A percentile compares a stretch with the other conserved stretches of the same genome.
Conservation (phyloP, 1,140 invertebrate species). For the Portunus trituberculatus region DNA sequence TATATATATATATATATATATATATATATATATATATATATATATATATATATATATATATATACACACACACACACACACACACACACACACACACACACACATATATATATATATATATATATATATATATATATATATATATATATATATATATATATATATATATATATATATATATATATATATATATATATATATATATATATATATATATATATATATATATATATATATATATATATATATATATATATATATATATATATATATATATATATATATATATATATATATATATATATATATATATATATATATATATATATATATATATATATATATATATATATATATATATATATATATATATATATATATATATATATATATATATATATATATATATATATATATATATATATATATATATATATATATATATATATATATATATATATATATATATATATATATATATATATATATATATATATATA, state of each 20-base stretch:
- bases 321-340: background rate
- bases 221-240: conserved; percentile 52
- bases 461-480: no score
- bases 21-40: no score
- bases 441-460: no score
- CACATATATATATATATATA: conserved; percentile 46
- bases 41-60: no score
- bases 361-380: background rate
- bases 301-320: conserved; percentile 35
- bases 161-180: conserved; percentile 53
- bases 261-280: conserved; percentile 16
- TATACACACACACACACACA: no score
- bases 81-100: no score
- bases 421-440: no score
- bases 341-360: conserved; percentile 37
- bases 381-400: background rate
- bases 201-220: conserved; percentile 45
- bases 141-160: conserved; percentile 50
- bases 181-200: conserved; percentile 45
- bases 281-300: conserved; percentile 36
- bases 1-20: no score
- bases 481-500: no score
- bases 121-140: conserved; percentile 52
- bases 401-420: no score
- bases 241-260: conserved; percentile 43